Evolutionary conservation across 2,797 vertebrate species (phyloP).

Genomic region (Sebastes minor): DNA sequence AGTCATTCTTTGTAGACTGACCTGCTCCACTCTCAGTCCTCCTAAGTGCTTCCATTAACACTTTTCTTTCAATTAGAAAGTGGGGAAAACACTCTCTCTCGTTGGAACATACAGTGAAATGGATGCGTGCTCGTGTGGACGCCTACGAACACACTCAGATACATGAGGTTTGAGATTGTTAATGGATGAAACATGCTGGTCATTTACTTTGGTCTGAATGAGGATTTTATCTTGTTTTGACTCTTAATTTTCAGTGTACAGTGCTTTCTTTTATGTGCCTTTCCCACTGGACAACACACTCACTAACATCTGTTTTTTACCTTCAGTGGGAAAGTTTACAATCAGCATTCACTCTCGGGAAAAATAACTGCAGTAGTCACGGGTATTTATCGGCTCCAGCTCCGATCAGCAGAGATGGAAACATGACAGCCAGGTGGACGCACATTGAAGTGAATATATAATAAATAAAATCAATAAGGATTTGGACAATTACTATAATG

Average conservation of each 20-base stretch:
- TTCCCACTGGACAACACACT: too few relatives aligned
- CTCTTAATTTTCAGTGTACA: neutral
- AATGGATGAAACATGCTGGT: neutral
- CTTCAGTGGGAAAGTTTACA: too few relatives aligned
- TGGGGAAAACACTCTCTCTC: neutral
- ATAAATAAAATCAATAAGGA: too few relatives aligned
- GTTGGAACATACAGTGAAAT: neutral
- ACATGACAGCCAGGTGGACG: too few relatives aligned
- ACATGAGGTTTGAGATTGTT: neutral
- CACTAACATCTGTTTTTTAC: too few relatives aligned
- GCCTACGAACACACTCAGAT: neutral
- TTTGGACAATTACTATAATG: too few relatives aligned
- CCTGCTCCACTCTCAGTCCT: slow-evolving; percentile 29
- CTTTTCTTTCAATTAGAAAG: slow-evolving; percentile 33
- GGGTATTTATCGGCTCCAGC: too few relatives aligned
- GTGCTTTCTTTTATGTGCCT: neutral
- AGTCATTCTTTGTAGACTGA: slow-evolving; percentile 10
- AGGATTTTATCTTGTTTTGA: neutral
- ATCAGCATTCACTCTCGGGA: neutral
- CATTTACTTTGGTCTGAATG: neutral
- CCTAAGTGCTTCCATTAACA: slow-evolving; percentile 37
- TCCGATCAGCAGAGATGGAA: too few relatives aligned
- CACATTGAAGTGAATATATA: too few relatives aligned
- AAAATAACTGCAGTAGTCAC: neutral
- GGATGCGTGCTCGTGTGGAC: neutral